Base-by-base conservation (phyloP, 1,140 invertebrate species). In the Drepana arcuata region DNA sequence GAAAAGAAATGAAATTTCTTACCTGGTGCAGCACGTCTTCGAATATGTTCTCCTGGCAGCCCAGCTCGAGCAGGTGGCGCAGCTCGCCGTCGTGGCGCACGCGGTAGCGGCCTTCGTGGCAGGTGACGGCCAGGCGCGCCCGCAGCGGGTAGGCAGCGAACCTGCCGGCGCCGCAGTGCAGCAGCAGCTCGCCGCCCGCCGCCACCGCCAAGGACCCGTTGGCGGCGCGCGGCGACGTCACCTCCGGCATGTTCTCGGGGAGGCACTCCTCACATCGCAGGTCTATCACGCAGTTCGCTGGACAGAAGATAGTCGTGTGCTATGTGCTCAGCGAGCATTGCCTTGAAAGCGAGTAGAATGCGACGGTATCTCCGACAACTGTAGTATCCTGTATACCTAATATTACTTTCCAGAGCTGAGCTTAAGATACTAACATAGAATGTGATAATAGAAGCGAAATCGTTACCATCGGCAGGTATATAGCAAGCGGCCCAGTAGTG, bases 1-100 rank as follows among this genome's bases (percentile, higher is more conserved):
- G n/a, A n/a, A n/a, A n/a, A n/a, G n/a, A n/a, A n/a, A n/a, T n/a
- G n/a, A n/a, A n/a, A n/a, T n/a, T n/a, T 6, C 39, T 35, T 11
- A 77, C 70, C 47, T 57, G 16, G 28, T 83, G 81, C 38, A 71
- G 39, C 2, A 80, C 70, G 32, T 84, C 81, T 43, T 80, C 78
- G 44, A 71, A 79, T 21, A 78, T 42, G 49, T 65, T 63, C 42
- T 73, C 65, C 57, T 79, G 71, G 43, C 81, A 83, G 41, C 78
- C 77, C 7, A 84, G 50, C 23, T 83, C 73, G 29, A 74, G 60
- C 32, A 82, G 31, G 25, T 69, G 62, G 0, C 59, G 52, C 16
- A 69, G 34, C 7, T 29, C 5, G 15, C 13, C 30, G 45, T 74
- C 73, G 15, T 44, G 45, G 6, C 26, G 24, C 35, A 74, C 47